Evolutionary conservation across 1,140 invertebrate species (phyloP).

Genomic region (Drosophila lini): DNA sequence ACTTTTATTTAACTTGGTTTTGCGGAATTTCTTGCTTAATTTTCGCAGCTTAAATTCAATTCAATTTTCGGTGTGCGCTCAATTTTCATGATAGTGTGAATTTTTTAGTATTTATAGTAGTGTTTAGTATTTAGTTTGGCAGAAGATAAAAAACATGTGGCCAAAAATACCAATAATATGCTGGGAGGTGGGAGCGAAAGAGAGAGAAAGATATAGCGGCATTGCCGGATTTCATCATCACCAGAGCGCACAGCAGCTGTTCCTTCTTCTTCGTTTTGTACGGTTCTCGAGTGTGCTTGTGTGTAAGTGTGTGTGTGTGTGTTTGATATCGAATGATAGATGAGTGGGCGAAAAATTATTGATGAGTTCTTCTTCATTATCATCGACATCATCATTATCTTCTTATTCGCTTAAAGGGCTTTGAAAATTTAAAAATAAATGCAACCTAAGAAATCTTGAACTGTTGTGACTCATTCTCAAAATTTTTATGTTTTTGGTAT

Average conservation of each 20-base stretch:
- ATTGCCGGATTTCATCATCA: constrained; percentile 26
- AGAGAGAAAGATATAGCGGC: constrained; percentile 5
- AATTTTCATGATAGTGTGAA: constrained; percentile 68
- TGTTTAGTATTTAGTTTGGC: constrained; percentile 1
- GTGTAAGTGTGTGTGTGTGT: constrained; percentile 6
- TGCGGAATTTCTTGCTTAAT: constrained; percentile 76
- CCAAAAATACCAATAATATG: constrained; percentile 16
- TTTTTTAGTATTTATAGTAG: constrained; percentile 62
- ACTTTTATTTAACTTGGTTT: constrained; percentile 41
- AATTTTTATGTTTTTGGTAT: not conserved
- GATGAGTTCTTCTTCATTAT: constrained; percentile 30
- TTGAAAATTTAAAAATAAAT: constrained; percentile 3
- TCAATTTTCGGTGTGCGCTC: constrained; percentile 55
- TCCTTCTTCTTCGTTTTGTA: constrained; percentile 4
- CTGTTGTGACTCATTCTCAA: not conserved
- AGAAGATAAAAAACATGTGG: constrained; percentile 33
- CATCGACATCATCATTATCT: not conserved
- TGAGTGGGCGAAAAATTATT: constrained; percentile 51
- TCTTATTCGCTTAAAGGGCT: constrained; percentile 25
- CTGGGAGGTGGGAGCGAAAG: not conserved
- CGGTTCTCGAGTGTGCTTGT: constrained; percentile 8
- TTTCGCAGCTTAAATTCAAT: constrained; percentile 75
- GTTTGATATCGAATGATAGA: constrained; percentile 38
- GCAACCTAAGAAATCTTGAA: not conserved
- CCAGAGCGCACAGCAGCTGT: constrained; percentile 14